Percentiles rank a stretch among this genome's conserved stretches.
These are phyloP conservation scores for Heloderma charlesbogerti DNA, from an alignment of 2,113 vertebrate genomes.

Conservation along the genomic window DNA sequence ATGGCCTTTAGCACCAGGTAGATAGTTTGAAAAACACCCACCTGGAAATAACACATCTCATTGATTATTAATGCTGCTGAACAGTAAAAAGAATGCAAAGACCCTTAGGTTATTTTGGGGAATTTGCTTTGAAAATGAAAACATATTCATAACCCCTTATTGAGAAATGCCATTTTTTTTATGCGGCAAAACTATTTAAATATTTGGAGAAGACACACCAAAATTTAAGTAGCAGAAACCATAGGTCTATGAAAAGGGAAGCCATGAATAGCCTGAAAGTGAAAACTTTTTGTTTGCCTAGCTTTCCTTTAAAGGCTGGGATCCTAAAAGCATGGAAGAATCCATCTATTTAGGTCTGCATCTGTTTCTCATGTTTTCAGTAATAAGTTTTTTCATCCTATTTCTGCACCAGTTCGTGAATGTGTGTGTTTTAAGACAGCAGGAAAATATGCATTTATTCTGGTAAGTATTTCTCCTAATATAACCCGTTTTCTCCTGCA, in stretches of 20 bases:
- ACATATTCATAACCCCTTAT: background rate
- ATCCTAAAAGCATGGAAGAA: background rate
- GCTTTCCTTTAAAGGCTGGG: background rate
- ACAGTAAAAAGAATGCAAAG: background rate
- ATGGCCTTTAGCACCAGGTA: conserved; percentile 7
- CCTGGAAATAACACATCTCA: conserved; percentile 15
- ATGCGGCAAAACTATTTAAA: background rate
- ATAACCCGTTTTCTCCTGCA: background rate
- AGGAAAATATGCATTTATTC: background rate
- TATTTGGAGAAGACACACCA: conserved; percentile 13
- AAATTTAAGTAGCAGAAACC: background rate
- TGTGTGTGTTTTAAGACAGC: background rate
- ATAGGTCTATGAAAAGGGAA: background rate
- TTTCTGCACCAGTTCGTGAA: background rate
- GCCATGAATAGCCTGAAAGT: accelerated
- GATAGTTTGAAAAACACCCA: background rate
- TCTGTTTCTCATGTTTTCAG: background rate
- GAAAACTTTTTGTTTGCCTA: background rate
- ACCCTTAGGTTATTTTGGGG: conserved; percentile 20
- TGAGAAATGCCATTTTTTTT: conserved; percentile 1
- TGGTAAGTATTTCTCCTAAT: background rate
- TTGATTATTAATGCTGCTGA: conserved; percentile 22
- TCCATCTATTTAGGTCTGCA: background rate
- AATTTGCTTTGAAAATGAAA: conserved; percentile 42
- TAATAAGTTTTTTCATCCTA: background rate